phyloP scores from a whole-genome alignment of 2,113 vertebrate species.

The Anser cygnoides region DNA sequence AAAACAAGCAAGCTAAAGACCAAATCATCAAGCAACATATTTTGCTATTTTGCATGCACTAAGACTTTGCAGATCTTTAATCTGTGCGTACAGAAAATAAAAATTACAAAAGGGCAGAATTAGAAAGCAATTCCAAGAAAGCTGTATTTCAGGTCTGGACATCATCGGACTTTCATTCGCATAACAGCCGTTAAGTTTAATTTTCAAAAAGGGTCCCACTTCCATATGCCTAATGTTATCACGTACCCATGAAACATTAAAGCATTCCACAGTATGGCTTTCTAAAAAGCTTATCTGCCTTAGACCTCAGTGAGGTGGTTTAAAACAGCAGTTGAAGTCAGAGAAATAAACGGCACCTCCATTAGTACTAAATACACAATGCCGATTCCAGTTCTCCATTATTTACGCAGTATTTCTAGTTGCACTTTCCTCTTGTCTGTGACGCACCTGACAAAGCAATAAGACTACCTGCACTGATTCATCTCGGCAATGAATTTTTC shows the following conservation, averaged over 20 bases:
- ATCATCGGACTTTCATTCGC: background rate
- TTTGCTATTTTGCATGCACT: background rate
- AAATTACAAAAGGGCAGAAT: background rate
- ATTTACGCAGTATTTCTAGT: background rate
- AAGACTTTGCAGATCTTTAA: background rate
- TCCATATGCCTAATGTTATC: background rate
- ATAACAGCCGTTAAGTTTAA: background rate
- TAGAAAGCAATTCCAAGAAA: background rate
- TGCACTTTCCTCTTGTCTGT: background rate
- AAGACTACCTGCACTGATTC: background rate
- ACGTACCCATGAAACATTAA: background rate
- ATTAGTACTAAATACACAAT: accelerated
- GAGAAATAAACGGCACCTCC: background rate
- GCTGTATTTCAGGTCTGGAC: background rate
- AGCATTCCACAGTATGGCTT: background rate
- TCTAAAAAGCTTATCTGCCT: background rate
- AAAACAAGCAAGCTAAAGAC: background rate
- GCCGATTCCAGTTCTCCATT: accelerated
- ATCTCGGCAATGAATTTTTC: background rate
- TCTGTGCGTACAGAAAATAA: background rate
- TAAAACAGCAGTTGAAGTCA: background rate
- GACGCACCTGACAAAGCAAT: background rate
- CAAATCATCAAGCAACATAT: background rate
- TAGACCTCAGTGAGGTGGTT: background rate
- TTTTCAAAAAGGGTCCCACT: background rate